phyloP scores from a whole-genome alignment of 2,797 vertebrate genomes.

The Lacerta viridis region DNA sequence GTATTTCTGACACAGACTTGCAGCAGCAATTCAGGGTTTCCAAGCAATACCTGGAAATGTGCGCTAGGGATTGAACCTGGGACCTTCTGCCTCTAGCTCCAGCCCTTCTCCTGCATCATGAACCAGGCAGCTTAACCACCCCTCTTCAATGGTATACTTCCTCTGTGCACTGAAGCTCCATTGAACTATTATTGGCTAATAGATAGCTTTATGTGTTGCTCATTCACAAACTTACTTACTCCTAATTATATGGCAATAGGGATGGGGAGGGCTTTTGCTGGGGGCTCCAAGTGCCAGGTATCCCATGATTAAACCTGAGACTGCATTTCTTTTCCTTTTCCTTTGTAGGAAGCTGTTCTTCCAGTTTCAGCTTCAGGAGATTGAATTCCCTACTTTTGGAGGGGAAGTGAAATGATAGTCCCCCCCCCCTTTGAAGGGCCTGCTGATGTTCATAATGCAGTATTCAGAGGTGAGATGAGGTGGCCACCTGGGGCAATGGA shows the following conservation, averaged over 20 bases:
- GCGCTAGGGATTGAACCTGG: too few relatives aligned
- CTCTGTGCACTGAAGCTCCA: neutral
- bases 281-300: neutral
- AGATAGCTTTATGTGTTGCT: neutral
- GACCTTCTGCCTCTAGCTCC: too few relatives aligned
- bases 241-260: neutral
- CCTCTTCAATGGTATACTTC: neutral
- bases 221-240: too few relatives aligned
- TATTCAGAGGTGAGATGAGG: neutral
- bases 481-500: neutral
- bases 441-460: neutral
- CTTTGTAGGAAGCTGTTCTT: neutral
- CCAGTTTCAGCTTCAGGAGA: neutral
- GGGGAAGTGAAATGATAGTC: neutral
- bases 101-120: too few relatives aligned
- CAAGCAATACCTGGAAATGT: too few relatives aligned
- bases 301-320: too few relatives aligned
- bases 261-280: neutral
- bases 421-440: neutral
- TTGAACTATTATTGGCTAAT: neutral
- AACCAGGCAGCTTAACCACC: neutral
- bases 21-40: too few relatives aligned
- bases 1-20: too few relatives aligned
- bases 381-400: neutral
- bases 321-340: too few relatives aligned